Conservation (phyloP, 2,888 invertebrate genomes). For the Nowickia ferox region DNA sequence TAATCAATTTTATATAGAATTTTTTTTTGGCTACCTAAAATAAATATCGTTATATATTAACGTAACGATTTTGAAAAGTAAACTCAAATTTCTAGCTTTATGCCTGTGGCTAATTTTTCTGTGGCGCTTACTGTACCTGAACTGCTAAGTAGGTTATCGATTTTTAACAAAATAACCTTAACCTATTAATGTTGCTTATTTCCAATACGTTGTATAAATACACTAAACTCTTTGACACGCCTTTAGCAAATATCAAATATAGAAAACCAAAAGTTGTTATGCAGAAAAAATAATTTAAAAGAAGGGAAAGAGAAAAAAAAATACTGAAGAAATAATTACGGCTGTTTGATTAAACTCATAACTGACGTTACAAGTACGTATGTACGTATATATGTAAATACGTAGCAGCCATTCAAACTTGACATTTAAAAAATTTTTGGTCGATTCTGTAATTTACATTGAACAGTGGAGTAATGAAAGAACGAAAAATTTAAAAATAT, state of each 20-base stretch:
- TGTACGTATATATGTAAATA: too few species aligned
- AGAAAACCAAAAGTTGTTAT: conserved; percentile 10
- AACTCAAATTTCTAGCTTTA: too few species aligned
- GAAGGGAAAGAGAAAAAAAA: conserved; percentile 9
- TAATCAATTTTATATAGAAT: too few species aligned
- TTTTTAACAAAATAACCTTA: conserved; percentile 55
- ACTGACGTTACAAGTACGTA: background rate
- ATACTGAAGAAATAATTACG: background rate
- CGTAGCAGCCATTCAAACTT: conserved; percentile 24
- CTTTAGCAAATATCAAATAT: conserved; percentile 52
- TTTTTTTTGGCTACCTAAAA: too few species aligned
- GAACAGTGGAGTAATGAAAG: background rate
- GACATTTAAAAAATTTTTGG: conserved; percentile 42
- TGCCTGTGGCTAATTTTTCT: too few species aligned
- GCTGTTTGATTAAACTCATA: background rate
- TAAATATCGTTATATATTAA: too few species aligned
- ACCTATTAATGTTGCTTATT: conserved; percentile 25
- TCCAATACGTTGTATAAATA: background rate
- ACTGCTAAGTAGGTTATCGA: conserved; percentile 4
- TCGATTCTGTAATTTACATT: conserved; percentile 15
- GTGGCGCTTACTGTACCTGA: too few species aligned
- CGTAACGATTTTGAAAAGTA: too few species aligned
- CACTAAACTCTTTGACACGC: conserved; percentile 35
- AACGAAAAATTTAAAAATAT: too few species aligned
- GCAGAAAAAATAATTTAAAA: conserved; percentile 17